Evolutionary conservation across 1,140 invertebrate genomes (phyloP), one percentile per base, ranked within the genome.

Genomic region (Caerostris extrusa): DNA sequence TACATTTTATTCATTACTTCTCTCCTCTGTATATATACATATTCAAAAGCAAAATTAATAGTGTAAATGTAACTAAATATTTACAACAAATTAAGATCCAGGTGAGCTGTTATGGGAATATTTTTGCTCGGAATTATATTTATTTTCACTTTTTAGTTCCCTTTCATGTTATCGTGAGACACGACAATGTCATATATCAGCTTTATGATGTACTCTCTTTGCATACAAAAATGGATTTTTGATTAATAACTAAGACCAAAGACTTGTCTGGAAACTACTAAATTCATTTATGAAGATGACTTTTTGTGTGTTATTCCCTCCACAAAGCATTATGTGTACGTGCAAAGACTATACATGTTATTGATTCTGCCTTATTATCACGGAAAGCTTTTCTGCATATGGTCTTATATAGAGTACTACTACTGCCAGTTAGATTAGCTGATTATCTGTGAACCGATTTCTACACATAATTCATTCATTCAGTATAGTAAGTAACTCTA

Each of bases 251-350:
- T 53, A 64, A 67, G 34, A 64, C 50, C 14, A 55, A 88, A 88
- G 56, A 64, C 86, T 61, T 88, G 86, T 88, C 86, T 57, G 10
- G 60, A 88, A 88, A 88, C 86, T 14, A 88, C 86, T 88, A 57
- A 64, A 88, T 58, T 67, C 86, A 88, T 88, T 88, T 88, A 61
- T 64, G 86, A 88, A 88, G 86, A 88, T 88, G 61, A 64, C 86
- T 88, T 88, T n/a, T 88, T 88, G 86, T 88, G 86, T 88, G 86
- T 88, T 88, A 88, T 67, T 88, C 14, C 7, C 60, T 34, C 60
- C 14, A 7, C 58, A 83, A 88, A 2, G 60, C 86, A 53, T 88
- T 64, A 88, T 14, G 60, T 88, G 86, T 57, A 64, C 86, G 58
- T 64, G 86, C 86, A 55, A 88, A 88, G 86, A 88, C 86, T 88